A percentile compares a stretch with the other conserved stretches of the same genome.
phyloP scores from a whole-genome alignment of 2,888 invertebrate species.

The Amphipyra berbera region DNA sequence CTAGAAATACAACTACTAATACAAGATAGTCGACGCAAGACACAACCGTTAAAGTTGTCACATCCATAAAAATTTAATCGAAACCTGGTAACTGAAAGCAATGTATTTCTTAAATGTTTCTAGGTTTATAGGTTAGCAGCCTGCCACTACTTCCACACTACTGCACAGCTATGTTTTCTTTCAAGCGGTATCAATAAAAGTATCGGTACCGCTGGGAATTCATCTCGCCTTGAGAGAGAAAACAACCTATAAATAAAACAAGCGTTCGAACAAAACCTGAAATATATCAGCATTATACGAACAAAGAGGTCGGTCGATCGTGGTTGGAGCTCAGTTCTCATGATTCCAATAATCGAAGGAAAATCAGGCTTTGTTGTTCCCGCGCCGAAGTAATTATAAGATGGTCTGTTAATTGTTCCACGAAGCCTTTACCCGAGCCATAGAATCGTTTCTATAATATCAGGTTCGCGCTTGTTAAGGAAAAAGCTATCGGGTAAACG shows the following conservation, averaged over 20 bases:
- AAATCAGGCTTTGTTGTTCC: conserved; percentile 12
- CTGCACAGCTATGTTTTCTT: conserved; percentile 20
- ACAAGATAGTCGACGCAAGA: too few relatives aligned
- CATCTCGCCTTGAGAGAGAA: conserved; percentile 12
- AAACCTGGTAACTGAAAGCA: conserved; percentile 10
- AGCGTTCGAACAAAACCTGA: conserved; percentile 15
- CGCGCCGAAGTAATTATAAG: conserved; percentile 22
- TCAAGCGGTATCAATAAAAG: conserved; percentile 33
- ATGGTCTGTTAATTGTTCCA: conserved; percentile 21
- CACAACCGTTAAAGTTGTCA: conserved; percentile 1
- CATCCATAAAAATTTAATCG: conserved; percentile 29
- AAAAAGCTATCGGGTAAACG: conserved; percentile 11
- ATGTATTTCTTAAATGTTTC: conserved; percentile 23
- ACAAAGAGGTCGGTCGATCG: conserved; percentile 7
- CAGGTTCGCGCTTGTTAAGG: conserved; percentile 14
- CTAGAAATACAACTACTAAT: too few relatives aligned
- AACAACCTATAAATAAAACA: conserved; percentile 32
- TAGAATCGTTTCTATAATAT: conserved; percentile 11
- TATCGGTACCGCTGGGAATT: conserved; percentile 27
- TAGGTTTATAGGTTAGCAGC: conserved; percentile 24
- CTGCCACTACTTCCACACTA: conserved; percentile 23
- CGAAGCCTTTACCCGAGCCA: not conserved
- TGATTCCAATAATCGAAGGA: conserved; percentile 18
- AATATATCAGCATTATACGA: conserved; percentile 27
- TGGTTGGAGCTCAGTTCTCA: conserved; percentile 2